These are phyloP conservation scores for Drosophila diplacantha DNA, from an alignment of 2,888 invertebrate species.

Conservation along the genomic window DNA sequence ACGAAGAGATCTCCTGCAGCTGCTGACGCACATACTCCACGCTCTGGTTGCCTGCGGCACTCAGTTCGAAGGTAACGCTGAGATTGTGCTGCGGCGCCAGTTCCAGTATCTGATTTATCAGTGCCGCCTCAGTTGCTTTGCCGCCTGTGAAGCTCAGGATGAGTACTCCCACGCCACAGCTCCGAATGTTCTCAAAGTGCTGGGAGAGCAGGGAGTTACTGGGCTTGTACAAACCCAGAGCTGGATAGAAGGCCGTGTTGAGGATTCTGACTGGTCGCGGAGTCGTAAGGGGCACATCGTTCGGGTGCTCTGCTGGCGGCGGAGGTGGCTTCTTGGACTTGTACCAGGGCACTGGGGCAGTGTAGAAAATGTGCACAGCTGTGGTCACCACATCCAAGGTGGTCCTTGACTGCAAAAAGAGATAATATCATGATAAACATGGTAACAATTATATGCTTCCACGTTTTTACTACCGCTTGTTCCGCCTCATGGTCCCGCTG, in stretches of 20 bases:
- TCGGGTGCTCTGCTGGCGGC: slow-evolving; percentile 52
- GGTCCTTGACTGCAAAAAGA: slow-evolving; percentile 50
- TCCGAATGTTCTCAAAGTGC: slow-evolving; percentile 81
- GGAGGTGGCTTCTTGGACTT: slow-evolving; percentile 71
- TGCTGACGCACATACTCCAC: slow-evolving; percentile 78
- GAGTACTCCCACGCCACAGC: slow-evolving; percentile 81
- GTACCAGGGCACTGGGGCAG: slow-evolving; percentile 76
- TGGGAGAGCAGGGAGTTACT: slow-evolving; percentile 78
- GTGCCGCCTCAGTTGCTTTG: slow-evolving; percentile 65
- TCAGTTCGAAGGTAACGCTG: slow-evolving; percentile 81
- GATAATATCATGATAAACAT: neutral
- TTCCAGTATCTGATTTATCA: slow-evolving; percentile 77
- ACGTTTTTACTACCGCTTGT: slow-evolving; percentile 48
- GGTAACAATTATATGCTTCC: neutral
- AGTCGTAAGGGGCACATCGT: slow-evolving; percentile 56
- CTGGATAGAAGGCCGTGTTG: slow-evolving; percentile 77
- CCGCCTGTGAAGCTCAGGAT: slow-evolving; percentile 79
- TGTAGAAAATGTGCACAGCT: slow-evolving; percentile 77
- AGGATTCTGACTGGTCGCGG: slow-evolving; percentile 65
- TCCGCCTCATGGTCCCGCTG: slow-evolving; percentile 63
- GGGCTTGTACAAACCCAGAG: slow-evolving; percentile 74
- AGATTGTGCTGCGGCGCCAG: slow-evolving; percentile 78
- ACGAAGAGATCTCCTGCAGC: slow-evolving; percentile 67
- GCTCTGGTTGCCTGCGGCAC: slow-evolving; percentile 80
- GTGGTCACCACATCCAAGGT: slow-evolving; percentile 67